These are phyloP conservation scores for Anabacerthia variegaticeps DNA, from an alignment of 2,797 vertebrate species.

Conservation along the genomic window DNA sequence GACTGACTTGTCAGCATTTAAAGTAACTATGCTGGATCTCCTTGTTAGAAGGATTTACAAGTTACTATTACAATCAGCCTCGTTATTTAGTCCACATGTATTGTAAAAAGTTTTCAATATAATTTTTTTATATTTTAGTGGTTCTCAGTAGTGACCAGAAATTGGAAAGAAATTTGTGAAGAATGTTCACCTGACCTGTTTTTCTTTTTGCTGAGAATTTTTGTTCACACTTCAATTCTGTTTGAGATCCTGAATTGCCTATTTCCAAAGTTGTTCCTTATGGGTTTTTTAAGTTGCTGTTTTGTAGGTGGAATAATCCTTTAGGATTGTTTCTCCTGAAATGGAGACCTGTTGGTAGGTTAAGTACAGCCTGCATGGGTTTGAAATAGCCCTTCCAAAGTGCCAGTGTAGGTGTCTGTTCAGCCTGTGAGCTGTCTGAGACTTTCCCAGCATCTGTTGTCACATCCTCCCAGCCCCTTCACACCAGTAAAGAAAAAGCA, in stretches of 20 bases:
- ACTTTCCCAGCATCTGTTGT: accelerated
- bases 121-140: neutral
- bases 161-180: neutral
- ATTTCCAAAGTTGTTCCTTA: neutral
- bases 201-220: neutral
- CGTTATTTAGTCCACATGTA: neutral
- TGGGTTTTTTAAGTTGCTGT: neutral
- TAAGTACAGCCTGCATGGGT: neutral
- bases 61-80: neutral
- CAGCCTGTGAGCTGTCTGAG: neutral
- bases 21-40: neutral
- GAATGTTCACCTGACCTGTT: neutral
- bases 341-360: neutral
- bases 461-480: neutral
- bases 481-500: neutral
- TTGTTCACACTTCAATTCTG: neutral
- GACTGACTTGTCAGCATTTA: neutral
- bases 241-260: neutral
- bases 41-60: neutral
- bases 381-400: neutral
- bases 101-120: neutral
- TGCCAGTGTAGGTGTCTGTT: neutral
- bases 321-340: neutral
- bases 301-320: neutral
- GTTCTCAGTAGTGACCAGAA: neutral